phyloP scores from a whole-genome alignment of 2,888 invertebrate genomes.

The Andricus curvator region DNA sequence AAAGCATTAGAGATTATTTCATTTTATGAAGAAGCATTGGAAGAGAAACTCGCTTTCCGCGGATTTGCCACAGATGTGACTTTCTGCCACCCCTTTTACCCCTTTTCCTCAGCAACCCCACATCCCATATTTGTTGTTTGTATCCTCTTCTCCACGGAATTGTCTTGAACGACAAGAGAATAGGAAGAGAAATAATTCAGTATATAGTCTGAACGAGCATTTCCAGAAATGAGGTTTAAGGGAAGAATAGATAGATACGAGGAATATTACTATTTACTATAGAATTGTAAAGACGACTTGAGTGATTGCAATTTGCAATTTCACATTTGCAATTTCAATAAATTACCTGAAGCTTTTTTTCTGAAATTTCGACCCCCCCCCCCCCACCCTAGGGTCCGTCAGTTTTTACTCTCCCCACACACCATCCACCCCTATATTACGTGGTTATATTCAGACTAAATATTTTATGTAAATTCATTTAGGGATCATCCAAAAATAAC shows the following conservation, averaged over 20 bases:
- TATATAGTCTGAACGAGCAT: not conserved
- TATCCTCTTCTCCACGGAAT: not conserved
- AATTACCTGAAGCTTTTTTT: too few relatives aligned
- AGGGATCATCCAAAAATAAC: too few relatives aligned
- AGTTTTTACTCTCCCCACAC: too few relatives aligned
- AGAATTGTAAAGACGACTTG: not conserved
- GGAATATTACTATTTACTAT: not conserved
- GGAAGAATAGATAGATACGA: not conserved
- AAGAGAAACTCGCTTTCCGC: not conserved
- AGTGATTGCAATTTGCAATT: not conserved
- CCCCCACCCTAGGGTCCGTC: too few relatives aligned
- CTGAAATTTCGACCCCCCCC: too few relatives aligned
- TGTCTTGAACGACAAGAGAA: not conserved
- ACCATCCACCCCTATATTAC: too few relatives aligned
- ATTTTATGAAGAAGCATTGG: not conserved
- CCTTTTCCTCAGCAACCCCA: not conserved
- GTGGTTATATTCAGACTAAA: too few relatives aligned
- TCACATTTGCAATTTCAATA: not conserved
- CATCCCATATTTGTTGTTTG: not conserved
- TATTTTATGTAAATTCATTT: too few relatives aligned
- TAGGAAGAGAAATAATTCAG: not conserved
- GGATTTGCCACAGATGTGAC: not conserved
- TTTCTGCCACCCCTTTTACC: not conserved
- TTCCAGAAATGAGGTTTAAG: not conserved
- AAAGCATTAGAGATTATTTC: not conserved